phyloP scores from a whole-genome alignment of 2,797 vertebrate species.

The Danio aesculapii region DNA sequence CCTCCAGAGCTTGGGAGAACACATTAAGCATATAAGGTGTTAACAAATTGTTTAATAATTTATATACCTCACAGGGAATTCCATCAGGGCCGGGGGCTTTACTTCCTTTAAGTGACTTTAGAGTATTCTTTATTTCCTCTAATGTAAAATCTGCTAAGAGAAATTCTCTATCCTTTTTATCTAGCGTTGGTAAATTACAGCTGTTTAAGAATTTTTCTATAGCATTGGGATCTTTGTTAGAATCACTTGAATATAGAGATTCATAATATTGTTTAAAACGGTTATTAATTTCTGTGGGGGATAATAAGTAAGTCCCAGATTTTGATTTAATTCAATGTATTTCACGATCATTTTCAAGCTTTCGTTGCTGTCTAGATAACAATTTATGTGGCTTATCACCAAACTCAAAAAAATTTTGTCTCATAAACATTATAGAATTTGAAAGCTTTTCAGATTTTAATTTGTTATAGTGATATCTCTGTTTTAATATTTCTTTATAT shows the following conservation, averaged over 20 bases:
- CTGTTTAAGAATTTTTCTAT: background rate
- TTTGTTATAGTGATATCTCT: background rate
- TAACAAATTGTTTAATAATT: background rate
- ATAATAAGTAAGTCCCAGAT: background rate
- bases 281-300: background rate
- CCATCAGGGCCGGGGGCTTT: background rate
- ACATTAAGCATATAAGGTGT: background rate
- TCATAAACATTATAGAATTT: background rate
- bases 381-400: background rate
- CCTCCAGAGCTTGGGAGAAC: background rate
- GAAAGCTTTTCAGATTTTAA: background rate
- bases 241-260: background rate
- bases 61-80: background rate
- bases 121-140: background rate
- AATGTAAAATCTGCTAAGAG: background rate
- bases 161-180: background rate
- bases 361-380: background rate
- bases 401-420: background rate
- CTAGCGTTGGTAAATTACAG: constrained; percentile 9
- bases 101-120: background rate
- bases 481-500: background rate
- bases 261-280: constrained; percentile 4
- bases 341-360: background rate
- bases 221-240: background rate
- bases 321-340: background rate